These are phyloP conservation scores for Scaptomyza caliginosa DNA, from an alignment of 2,888 invertebrate genomes.

Conservation along the genomic window DNA sequence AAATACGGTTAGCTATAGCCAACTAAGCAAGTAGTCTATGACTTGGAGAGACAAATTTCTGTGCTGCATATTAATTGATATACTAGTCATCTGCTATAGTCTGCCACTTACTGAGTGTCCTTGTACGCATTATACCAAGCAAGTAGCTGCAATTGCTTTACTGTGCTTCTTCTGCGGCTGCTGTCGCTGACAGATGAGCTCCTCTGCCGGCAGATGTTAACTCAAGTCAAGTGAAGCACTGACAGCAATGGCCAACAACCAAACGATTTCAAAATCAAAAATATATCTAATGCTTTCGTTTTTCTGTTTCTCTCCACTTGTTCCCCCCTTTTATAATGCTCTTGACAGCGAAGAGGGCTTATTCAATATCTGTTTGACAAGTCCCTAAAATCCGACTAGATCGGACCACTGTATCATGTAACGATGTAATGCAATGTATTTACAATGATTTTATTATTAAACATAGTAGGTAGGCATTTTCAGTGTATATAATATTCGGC, in stretches of 20 bases:
- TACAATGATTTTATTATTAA: too few species aligned
- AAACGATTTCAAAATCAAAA: slow-evolving; percentile 54
- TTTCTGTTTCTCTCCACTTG: neutral
- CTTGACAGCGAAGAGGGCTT: too few species aligned
- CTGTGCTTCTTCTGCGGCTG: neutral
- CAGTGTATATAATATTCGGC: too few species aligned
- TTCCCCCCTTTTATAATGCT: too few species aligned
- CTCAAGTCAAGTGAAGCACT: neutral
- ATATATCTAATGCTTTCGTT: slow-evolving; percentile 66
- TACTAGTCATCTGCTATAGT: neutral
- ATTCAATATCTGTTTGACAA: too few species aligned
- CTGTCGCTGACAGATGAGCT: neutral
- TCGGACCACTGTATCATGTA: too few species aligned
- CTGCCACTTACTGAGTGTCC: neutral
- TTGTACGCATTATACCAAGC: neutral
- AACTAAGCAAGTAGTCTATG: too few species aligned
- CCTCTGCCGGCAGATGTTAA: neutral
- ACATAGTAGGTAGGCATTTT: too few species aligned
- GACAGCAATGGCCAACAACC: neutral
- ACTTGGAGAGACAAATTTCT: neutral
- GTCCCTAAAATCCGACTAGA: too few species aligned
- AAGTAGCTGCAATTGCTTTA: slow-evolving; percentile 10
- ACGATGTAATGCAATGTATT: too few species aligned
- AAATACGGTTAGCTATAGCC: too few species aligned
- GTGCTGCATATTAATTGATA: neutral